A percentile compares a stretch with the other conserved stretches of the same genome.
Evolutionary conservation across 2,888 invertebrate genomes (phyloP).

Genomic region (Oligia strigilis): DNA sequence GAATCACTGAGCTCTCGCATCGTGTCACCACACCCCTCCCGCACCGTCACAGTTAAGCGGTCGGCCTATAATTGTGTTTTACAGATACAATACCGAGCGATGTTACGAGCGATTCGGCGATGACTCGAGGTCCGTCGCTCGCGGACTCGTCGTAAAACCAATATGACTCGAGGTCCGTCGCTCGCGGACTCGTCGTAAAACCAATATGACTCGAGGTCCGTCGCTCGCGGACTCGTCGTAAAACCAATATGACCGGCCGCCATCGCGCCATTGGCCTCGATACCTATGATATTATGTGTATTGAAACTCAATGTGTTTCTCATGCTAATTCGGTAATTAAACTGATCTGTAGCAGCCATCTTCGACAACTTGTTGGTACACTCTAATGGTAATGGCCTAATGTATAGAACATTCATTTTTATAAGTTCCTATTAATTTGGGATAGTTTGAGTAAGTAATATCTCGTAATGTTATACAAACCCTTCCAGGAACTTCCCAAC

Average conservation of each 20-base stretch:
- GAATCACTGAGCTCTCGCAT: too few species aligned
- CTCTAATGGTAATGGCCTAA: neutral
- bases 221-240: conserved; percentile 14
- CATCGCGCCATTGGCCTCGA: conserved; percentile 23
- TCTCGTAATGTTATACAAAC: conserved; percentile 8
- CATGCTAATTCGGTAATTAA: conserved; percentile 25
- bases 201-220: neutral
- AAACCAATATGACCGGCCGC: conserved; percentile 30
- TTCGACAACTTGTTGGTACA: neutral
- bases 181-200: conserved; percentile 24
- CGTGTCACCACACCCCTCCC: too few species aligned
- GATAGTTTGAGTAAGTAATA: too few species aligned
- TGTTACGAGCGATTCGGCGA: neutral
- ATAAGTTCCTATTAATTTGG: neutral
- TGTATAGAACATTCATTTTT: neutral
- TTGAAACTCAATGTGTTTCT: conserved; percentile 29
- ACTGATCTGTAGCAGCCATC: conserved; percentile 11
- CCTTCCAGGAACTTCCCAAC: neutral
- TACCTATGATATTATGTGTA: conserved; percentile 6
- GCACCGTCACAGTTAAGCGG: too few species aligned
- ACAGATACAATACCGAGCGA: neutral
- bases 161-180: neutral
- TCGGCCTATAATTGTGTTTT: conserved; percentile 5
- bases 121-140: neutral
- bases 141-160: conserved; percentile 26